A percentile compares a stretch with the other conserved stretches of the same genome.
phyloP scores from a whole-genome alignment of 2,797 vertebrate species.

The Erithacus rubecula region DNA sequence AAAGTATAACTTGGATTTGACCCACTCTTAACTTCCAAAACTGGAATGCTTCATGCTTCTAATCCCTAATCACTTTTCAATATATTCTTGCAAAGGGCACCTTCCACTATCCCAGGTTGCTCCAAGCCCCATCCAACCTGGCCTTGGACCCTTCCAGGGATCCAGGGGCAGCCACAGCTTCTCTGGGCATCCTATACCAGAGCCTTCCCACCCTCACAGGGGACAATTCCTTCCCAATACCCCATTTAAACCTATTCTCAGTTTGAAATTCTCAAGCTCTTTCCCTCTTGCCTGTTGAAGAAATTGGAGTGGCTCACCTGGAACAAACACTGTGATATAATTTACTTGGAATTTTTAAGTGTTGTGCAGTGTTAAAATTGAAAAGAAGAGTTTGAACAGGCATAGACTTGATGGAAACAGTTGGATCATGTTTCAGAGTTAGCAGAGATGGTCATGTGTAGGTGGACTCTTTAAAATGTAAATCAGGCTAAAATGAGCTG shows the following conservation, averaged over 20 bases:
- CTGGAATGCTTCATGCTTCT: background rate
- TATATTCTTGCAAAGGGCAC: background rate
- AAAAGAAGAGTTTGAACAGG: constrained; percentile 14
- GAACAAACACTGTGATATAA: background rate
- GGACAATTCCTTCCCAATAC: background rate
- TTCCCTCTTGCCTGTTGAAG: background rate
- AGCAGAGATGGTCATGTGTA: constrained; percentile 56
- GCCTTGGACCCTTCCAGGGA: background rate
- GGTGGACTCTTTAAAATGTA: constrained; percentile 59
- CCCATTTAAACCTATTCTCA: background rate
- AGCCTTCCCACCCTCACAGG: accelerated
- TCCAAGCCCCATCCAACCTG: background rate
- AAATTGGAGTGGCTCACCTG: background rate
- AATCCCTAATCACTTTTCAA: background rate
- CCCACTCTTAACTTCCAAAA: no score
- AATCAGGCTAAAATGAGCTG: constrained; percentile 58
- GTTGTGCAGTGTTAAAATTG: background rate
- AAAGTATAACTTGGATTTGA: background rate
- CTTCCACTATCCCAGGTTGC: background rate
- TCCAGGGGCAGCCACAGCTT: background rate
- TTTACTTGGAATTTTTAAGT: constrained; percentile 16
- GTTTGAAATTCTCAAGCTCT: background rate
- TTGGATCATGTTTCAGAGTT: constrained; percentile 45
- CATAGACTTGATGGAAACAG: constrained; percentile 15
- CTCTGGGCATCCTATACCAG: background rate